Percentiles rank a stretch among this genome's conserved stretches.
Evolutionary conservation across 2,797 vertebrate genomes (phyloP).

Genomic region (Todus mexicanus): DNA sequence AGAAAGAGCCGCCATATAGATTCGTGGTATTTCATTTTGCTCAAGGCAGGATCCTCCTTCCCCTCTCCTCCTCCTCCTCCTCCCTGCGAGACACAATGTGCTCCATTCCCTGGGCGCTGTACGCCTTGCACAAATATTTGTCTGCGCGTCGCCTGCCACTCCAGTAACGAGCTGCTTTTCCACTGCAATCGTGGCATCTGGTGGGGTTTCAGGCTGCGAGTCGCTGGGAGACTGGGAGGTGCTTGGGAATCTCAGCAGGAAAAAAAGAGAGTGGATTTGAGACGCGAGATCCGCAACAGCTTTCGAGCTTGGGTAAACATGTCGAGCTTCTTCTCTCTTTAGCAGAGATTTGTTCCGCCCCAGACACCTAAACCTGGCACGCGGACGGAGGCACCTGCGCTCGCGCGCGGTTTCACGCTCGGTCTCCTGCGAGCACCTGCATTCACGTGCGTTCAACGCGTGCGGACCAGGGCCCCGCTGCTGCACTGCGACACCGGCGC

Average conservation of each 20-base stretch:
- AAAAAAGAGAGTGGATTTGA: not conserved
- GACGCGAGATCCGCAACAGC: not conserved
- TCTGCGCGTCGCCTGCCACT: slow-evolving; percentile 16
- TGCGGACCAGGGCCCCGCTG: not conserved
- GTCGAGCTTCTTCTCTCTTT: not conserved
- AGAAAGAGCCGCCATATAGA: not conserved
- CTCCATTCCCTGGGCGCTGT: not conserved
- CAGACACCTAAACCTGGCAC: not conserved
- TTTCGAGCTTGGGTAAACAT: not conserved
- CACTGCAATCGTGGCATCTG: slow-evolving; percentile 32
- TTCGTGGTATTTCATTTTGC: not conserved
- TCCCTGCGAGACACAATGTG: not conserved
- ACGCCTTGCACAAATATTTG: slow-evolving; percentile 62
- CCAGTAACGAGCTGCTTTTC: not conserved
- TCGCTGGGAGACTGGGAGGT: slow-evolving; percentile 42
- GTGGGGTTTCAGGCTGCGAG: not conserved
- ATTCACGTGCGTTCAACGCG: no score
- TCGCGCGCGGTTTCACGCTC: not conserved
- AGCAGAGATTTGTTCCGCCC: not conserved
- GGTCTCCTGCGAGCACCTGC: not conserved
- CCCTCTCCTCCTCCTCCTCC: not conserved
- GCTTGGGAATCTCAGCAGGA: slow-evolving; percentile 36
- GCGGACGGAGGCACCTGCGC: not conserved
- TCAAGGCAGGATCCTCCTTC: not conserved
- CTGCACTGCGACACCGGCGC: not conserved